These are phyloP conservation scores for Fragariocoptes setiger DNA, from an alignment of 1,140 invertebrate species.

Conservation along the genomic window DNA sequence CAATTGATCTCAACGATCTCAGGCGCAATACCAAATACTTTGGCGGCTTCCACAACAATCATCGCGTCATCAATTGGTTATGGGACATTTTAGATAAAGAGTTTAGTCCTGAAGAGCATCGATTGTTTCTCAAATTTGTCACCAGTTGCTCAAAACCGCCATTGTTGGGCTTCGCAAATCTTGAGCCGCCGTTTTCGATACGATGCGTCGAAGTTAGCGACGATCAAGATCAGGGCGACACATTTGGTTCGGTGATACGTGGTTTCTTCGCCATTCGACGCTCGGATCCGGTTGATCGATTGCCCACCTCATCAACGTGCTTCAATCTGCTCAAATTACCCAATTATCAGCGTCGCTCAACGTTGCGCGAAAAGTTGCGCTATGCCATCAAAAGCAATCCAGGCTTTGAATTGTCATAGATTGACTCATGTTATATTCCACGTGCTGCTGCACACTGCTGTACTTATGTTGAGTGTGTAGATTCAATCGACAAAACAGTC, in stretches of 20 bases:
- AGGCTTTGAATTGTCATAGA: conserved; percentile 78
- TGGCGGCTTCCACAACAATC: conserved; percentile 93
- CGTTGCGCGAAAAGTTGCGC: conserved; percentile 67
- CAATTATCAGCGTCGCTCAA: conserved; percentile 87
- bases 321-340: conserved; percentile 95
- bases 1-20: conserved; percentile 60
- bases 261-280: conserved; percentile 92
- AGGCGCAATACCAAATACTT: conserved; percentile 80
- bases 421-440: no score
- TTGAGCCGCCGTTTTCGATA: conserved; percentile 95
- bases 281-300: conserved; percentile 66
- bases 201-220: conserved; percentile 19
- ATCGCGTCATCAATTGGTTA: conserved; percentile 84
- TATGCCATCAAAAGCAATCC: conserved; percentile 93
- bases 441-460: no score
- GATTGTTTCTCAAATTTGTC: conserved; percentile 92
- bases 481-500: no score
- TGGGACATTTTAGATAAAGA: conserved; percentile 94
- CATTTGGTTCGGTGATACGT: conserved; percentile 73
- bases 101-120: conserved; percentile 59
- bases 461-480: no score
- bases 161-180: conserved; percentile 72
- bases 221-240: conserved; percentile 55
- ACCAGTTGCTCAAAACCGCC: conserved; percentile 95
- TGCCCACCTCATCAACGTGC: conserved; percentile 94